A percentile compares a stretch with the other conserved stretches of the same genome.
Conservation (phyloP, 2,888 invertebrate species). For the Camptogramma bilineatum region DNA sequence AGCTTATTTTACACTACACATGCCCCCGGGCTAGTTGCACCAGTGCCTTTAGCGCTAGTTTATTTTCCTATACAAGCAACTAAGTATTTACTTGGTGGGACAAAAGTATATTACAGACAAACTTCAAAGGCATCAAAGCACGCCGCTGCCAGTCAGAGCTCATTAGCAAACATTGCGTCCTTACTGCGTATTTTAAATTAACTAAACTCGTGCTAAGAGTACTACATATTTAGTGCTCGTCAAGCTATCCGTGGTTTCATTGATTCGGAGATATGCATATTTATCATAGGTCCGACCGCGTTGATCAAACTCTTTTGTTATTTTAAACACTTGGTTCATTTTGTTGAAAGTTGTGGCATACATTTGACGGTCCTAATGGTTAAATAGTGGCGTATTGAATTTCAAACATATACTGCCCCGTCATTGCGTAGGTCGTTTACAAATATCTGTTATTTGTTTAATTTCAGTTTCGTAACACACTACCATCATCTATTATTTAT, state of each 20-base stretch:
- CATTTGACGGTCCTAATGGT: not conserved
- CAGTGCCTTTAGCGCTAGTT: not conserved
- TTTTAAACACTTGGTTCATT: not conserved
- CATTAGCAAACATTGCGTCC: conserved; percentile 1
- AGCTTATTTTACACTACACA: conserved; percentile 65
- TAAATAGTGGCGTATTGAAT: not conserved
- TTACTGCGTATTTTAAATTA: not conserved
- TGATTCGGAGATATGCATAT: not conserved
- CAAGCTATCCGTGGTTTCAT: not conserved
- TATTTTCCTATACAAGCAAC: not conserved
- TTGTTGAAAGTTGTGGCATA: not conserved
- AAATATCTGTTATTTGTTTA: conserved; percentile 10
- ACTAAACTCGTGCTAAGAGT: conserved; percentile 5
- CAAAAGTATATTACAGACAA: not conserved
- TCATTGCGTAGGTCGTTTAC: not conserved
- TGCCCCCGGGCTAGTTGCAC: conserved; percentile 52
- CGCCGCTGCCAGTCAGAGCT: conserved; percentile 1
- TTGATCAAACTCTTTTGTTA: not conserved
- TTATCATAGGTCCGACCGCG: not conserved
- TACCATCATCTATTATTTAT: conserved; percentile 29
- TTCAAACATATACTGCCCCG: not conserved
- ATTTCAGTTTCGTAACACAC: conserved; percentile 34
- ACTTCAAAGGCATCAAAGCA: conserved; percentile 1
- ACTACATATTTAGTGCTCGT: not conserved
- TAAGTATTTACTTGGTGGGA: not conserved